phyloP scores from a whole-genome alignment of 2,888 invertebrate genomes.

The Schizotus pectinicornis region DNA sequence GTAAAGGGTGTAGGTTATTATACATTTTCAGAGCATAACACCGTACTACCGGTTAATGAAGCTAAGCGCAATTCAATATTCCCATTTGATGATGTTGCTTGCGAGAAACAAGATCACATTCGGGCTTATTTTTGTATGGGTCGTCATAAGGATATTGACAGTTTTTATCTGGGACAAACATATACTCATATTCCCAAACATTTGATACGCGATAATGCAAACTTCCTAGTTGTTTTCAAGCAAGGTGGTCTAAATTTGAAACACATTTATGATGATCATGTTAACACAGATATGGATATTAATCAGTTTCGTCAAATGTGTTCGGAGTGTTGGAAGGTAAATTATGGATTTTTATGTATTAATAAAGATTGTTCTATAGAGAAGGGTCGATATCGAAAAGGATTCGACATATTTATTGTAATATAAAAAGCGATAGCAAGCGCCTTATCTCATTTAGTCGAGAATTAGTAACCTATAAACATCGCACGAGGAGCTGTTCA shows the following conservation, averaged over 20 bases:
- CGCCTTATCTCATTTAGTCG: not conserved
- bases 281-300: constrained; percentile 39
- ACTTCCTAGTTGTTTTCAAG: constrained; percentile 50
- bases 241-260: constrained; percentile 50
- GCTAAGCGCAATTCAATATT: constrained; percentile 46
- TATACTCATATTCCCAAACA: constrained; percentile 52
- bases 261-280: constrained; percentile 40
- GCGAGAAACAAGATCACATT: constrained; percentile 46
- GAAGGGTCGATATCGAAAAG: constrained; percentile 45
- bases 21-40: constrained; percentile 32
- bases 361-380: constrained; percentile 42
- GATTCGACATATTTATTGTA: constrained; percentile 37
- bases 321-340: constrained; percentile 43
- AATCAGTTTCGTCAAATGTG: constrained; percentile 45
- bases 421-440: constrained; percentile 7
- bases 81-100: constrained; percentile 54
- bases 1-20: constrained; percentile 40
- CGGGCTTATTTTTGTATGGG: constrained; percentile 47
- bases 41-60: constrained; percentile 34
- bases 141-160: constrained; percentile 47
- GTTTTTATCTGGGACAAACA: constrained; percentile 50
- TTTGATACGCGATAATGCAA: constrained; percentile 50
- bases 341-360: constrained; percentile 44
- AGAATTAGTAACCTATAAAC: not conserved
- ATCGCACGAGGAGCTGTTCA: not conserved